Conservation (phyloP, 37 sponge, comb jelly and placozoan species). For the Agelas oroides region DNA sequence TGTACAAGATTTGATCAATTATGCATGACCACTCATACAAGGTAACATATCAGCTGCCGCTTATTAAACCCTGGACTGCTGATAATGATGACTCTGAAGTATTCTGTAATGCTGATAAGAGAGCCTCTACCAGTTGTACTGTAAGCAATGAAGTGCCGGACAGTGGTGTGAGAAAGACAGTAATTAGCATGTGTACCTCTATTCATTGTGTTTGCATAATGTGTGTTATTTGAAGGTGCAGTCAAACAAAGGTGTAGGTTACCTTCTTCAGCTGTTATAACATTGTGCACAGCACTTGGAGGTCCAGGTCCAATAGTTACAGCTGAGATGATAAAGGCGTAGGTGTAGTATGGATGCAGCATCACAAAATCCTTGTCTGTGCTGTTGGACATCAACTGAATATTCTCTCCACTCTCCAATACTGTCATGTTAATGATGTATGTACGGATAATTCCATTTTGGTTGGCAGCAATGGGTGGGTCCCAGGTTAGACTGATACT, state of each 20-base stretch:
- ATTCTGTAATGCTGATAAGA: too few relatives aligned
- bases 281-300: not conserved
- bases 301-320: conserved; percentile 16
- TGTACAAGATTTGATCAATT: too few relatives aligned
- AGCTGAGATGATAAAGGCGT: conserved; percentile 12
- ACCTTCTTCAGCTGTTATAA: conserved; percentile 19
- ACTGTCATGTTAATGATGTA: conserved; percentile 10
- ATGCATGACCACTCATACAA: too few relatives aligned
- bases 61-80: too few relatives aligned
- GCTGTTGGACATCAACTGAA: not conserved
- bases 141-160: too few relatives aligned
- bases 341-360: conserved; percentile 10
- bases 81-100: too few relatives aligned
- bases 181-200: too few relatives aligned
- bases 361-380: not conserved
- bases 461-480: not conserved
- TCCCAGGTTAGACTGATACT: conserved; percentile 1
- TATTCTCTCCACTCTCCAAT: not conserved
- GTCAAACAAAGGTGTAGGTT: not conserved
- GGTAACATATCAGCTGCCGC: too few relatives aligned
- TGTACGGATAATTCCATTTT: conserved; percentile 32
- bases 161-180: too few relatives aligned
- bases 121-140: too few relatives aligned
- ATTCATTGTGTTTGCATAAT: too few relatives aligned
- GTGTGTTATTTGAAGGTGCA: too few relatives aligned